Base-by-base conservation (phyloP, 2,113 vertebrate genomes). In the Chamaea fasciata region DNA sequence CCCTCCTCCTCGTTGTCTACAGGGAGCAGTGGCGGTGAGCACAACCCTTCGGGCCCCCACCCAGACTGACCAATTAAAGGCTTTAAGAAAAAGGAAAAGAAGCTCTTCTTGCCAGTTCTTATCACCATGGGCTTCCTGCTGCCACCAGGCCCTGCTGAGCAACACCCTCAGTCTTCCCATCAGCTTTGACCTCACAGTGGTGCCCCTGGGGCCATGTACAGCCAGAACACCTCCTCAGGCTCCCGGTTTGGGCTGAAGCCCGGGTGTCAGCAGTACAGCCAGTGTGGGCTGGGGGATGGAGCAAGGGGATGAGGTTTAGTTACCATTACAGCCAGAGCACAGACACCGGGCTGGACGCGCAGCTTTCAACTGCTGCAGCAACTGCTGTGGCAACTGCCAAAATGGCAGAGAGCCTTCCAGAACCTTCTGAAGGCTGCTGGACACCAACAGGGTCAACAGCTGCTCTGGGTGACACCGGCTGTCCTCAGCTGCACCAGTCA, bases 131-230 rank as follows among this genome's bases (percentile, higher is more conserved):
- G 9, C 22, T 55, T 69, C 55, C 47, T 15, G 21, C 62, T 22
- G 30, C 24, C n/a, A 69, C 14, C 26, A 33, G 70, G 79, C 63
- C 41, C 55, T 41, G 55, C 41, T 18, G 8, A 11, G 19, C 5
- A 6, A 21, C 39, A 60, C 30, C n/a, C 53, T 10, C 39, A 6
- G 11, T 10, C 19, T 27, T 33, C 24, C 39, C 24, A 21, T 16
- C 39, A 35, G 24, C 30, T 47, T 22, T 1, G 0, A 41, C n/a
- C 20, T 30, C 53, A 26, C 39, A 7, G 30, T 0, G 16, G 30
- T 31, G 63, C 70, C 46, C n/a, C 11, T 2, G 2, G 13, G n/a
- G 62, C 41, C 18, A 2, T 2, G 2, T 3, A 16, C 0, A 5
- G 20, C 57, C 28, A 46, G 28, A n/a, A 24, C 41, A 39, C 24